These are phyloP conservation scores for Lithobates sylvaticus DNA, from an alignment of 2,797 vertebrate species.

Conservation along the genomic window DNA sequence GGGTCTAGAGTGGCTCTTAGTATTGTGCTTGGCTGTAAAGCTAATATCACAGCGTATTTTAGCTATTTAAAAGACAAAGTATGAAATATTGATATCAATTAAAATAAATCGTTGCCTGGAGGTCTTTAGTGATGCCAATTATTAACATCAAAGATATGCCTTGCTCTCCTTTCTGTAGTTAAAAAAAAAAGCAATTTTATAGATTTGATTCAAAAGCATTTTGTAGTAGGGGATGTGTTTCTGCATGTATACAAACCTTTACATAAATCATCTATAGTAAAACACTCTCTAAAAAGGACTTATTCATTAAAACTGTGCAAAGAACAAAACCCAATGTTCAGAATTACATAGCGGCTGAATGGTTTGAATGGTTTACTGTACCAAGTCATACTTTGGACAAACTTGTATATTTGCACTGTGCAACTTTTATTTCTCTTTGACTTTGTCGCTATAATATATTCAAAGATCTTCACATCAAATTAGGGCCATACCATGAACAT, in stretches of 20 bases:
- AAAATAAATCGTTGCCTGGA: constrained; percentile 49
- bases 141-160: constrained; percentile 37
- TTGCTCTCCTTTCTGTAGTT: constrained; percentile 16
- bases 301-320: background rate
- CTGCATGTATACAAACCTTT: background rate
- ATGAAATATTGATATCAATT: constrained; percentile 45
- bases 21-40: background rate
- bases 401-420: no score
- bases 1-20: background rate
- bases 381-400: no score
- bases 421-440: no score
- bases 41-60: constrained; percentile 23
- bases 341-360: background rate
- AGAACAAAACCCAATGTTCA: background rate
- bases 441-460: no score
- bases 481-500: no score
- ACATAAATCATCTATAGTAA: background rate
- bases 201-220: background rate
- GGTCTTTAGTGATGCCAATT: constrained; percentile 39
- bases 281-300: background rate
- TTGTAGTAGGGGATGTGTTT: background rate
- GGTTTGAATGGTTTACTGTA: no score
- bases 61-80: constrained; percentile 43
- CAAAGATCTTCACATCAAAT: no score
- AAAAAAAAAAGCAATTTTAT: constrained; percentile 16